A percentile compares a stretch with the other conserved stretches of the same genome.
These are phyloP conservation scores for Eristalinus aeneus DNA, from an alignment of 2,888 invertebrate genomes.

Conservation along the genomic window DNA sequence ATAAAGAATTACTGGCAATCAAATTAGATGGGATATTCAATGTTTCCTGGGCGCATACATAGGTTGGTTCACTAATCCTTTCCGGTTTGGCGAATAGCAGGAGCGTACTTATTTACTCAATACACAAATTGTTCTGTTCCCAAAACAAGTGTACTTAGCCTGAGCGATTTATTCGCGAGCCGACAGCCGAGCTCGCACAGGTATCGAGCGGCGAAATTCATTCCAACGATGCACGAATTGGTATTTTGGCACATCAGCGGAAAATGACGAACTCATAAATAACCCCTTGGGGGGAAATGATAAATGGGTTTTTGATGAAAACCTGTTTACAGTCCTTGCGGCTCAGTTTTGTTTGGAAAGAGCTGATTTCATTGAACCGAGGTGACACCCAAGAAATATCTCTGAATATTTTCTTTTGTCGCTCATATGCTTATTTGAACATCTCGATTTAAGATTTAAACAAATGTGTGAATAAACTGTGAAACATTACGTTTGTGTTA, in stretches of 20 bases:
- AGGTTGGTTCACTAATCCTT: not conserved
- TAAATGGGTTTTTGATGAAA: not conserved
- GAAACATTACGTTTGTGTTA: too few relatives aligned
- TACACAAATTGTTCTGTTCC: not conserved
- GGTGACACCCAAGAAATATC: too few relatives aligned
- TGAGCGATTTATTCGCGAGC: not conserved
- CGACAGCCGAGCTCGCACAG: not conserved
- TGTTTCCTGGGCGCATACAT: constrained; percentile 2
- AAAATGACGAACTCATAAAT: not conserved
- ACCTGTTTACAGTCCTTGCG: not conserved
- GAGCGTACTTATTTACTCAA: not conserved
- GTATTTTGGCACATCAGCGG: not conserved
- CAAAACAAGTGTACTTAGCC: not conserved
- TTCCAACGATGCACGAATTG: not conserved
- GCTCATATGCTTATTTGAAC: too few relatives aligned
- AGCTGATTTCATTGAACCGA: too few relatives aligned
- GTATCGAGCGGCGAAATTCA: not conserved
- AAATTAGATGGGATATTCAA: constrained; percentile 17
- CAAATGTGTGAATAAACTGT: too few relatives aligned
- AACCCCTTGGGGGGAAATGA: not conserved
- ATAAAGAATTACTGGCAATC: constrained; percentile 21
- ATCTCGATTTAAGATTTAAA: too few relatives aligned
- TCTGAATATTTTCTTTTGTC: too few relatives aligned
- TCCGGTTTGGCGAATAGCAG: not conserved
- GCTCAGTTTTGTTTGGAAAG: too few relatives aligned